phyloP scores from a whole-genome alignment of 2,113 vertebrate genomes.

The Prinia subflava region DNA sequence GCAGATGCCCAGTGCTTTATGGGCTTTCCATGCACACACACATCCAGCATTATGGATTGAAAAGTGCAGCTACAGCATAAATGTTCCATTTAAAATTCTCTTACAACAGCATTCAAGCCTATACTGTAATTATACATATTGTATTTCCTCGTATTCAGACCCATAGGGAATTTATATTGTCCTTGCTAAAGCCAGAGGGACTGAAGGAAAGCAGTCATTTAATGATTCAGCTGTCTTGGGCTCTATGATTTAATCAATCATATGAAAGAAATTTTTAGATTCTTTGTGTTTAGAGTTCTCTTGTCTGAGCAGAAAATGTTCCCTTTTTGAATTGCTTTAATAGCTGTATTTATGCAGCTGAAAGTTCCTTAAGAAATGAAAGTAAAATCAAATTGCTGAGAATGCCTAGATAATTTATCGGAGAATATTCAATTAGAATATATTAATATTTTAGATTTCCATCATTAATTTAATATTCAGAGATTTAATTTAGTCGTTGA shows the following conservation, averaged over 20 bases:
- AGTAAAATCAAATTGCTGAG: constrained; percentile 77
- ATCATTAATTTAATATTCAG: constrained; percentile 83
- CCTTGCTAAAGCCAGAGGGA: constrained; percentile 76
- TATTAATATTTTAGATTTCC: constrained; percentile 87
- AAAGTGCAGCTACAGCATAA: constrained; percentile 71
- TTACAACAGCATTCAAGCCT: constrained; percentile 54
- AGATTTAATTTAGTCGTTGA: constrained; percentile 76
- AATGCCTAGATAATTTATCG: constrained; percentile 86
- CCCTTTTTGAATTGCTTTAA: constrained; percentile 77
- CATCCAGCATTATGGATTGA: neutral
- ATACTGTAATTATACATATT: constrained; percentile 80
- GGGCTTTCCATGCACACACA: neutral
- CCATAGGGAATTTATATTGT: constrained; percentile 69
- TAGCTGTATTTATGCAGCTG: constrained; percentile 79
- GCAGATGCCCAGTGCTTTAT: constrained; percentile 31
- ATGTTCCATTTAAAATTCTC: constrained; percentile 52
- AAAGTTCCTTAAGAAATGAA: constrained; percentile 73
- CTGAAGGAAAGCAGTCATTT: constrained; percentile 71
- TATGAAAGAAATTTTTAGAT: constrained; percentile 66
- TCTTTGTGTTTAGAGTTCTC: constrained; percentile 68
- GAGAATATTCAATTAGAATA: constrained; percentile 86
- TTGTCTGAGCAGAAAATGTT: constrained; percentile 72
- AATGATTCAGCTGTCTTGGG: constrained; percentile 75
- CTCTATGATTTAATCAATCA: constrained; percentile 84
- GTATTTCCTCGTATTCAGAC: constrained; percentile 74